A percentile compares a stretch with the other conserved stretches of the same genome.
Evolutionary conservation across 2,888 invertebrate genomes (phyloP).

Genomic region (Perithous albicinctus): DNA sequence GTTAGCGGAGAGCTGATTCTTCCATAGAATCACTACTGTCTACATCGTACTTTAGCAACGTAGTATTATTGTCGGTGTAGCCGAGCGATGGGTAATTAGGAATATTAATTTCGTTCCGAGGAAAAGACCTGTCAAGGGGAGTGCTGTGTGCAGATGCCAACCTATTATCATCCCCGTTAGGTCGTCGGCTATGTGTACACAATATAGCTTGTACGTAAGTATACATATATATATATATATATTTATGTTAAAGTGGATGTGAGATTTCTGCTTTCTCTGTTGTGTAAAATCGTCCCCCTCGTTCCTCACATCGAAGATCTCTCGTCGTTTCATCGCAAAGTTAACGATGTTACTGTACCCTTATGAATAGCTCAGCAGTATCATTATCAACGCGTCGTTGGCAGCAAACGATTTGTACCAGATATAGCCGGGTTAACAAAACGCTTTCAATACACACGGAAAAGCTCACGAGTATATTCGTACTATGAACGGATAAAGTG

Average conservation of each 20-base stretch:
- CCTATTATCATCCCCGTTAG: conserved; percentile 82
- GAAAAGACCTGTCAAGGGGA: conserved; percentile 71
- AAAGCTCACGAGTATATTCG: conserved; percentile 5
- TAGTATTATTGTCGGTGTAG: conserved; percentile 26
- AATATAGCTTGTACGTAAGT: conserved; percentile 46
- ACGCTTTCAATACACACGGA: conserved; percentile 18
- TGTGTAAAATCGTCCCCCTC: conserved; percentile 60
- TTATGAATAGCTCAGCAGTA: conserved; percentile 81
- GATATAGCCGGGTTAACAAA: background rate
- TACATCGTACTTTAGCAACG: conserved; percentile 12
- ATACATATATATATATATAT: no score
- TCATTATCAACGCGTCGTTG: conserved; percentile 83
- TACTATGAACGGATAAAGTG: background rate
- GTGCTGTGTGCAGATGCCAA: conserved; percentile 84
- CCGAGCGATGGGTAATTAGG: conserved; percentile 76
- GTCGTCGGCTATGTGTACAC: conserved; percentile 53
- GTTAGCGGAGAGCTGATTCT: conserved; percentile 26
- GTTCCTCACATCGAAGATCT: conserved; percentile 57
- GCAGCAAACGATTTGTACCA: conserved; percentile 75
- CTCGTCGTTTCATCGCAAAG: conserved; percentile 79
- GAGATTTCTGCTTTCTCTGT: conserved; percentile 75
- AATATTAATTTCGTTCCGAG: conserved; percentile 84
- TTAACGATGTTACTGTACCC: conserved; percentile 83
- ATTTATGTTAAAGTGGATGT: conserved; percentile 74
- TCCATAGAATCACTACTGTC: conserved; percentile 16